Base-by-base conservation (phyloP, 2,888 invertebrate species). In the Eupithecia insigniata region DNA sequence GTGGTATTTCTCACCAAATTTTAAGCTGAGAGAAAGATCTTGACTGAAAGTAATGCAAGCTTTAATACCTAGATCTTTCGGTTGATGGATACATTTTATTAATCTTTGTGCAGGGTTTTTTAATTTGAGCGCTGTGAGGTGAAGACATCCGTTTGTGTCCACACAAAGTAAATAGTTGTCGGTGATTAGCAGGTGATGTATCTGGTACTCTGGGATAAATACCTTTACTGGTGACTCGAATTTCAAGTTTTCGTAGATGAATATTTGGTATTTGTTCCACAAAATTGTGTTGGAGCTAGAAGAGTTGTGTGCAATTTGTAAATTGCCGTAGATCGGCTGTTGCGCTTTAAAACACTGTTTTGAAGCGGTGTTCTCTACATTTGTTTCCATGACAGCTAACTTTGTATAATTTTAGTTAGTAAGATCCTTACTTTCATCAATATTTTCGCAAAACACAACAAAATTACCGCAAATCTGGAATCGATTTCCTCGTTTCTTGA, bases 201-300 rank as follows among this genome's bases (percentile, higher is more conserved):
- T 83, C 76, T 84, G 83, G 66, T 90, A 92, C 60, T 87, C 89
- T 0, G 91, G 89, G 14, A 80, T 74, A 32, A 90, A 80, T 68
- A 78, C 76, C 76, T 85, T 85, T 18, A 81, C 78, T 10, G 77
- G 68, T 67, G 69, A 77, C 18, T 86, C 81, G 26, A 92, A 86
- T 66, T 87, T 82, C 0, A 82, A 69, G 46, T 87, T 81, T 73
- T 89, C 86, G 72, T 90, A 91, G 8, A 92, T 68, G 64, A 90
- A 89, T 81, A 94, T 86, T 86, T 93, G 92, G 81, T 87, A 90
- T 78, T 87, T 90, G 82, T 92, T 93, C 93, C 92, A 94, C 34
- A 92, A 76, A 67, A 88, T 73, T 30, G 86, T 70, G 70, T 81
- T 82, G 5, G 81, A 80, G 71, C 81, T 88, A 1, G 80, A 77